Evolutionary conservation across 2,888 invertebrate genomes (phyloP).

Genomic region (Pterostichus niger): DNA sequence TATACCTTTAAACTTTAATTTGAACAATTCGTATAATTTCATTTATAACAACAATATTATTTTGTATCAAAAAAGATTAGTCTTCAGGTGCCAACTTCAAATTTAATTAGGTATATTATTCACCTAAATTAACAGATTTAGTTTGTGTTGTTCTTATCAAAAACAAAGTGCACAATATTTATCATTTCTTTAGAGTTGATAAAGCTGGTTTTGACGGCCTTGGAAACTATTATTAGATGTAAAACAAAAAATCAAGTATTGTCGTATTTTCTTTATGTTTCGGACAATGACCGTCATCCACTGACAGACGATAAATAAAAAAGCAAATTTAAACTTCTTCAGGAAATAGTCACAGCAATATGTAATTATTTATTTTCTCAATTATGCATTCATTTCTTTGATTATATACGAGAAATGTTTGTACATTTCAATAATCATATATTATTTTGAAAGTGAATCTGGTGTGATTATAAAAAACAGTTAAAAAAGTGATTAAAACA

Average conservation of each 20-base stretch:
- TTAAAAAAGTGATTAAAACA: too few species aligned
- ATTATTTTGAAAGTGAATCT: conserved; percentile 14
- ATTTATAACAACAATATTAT: background rate
- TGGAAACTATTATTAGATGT: conserved; percentile 35
- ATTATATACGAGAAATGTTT: conserved; percentile 2
- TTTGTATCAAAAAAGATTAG: too few species aligned
- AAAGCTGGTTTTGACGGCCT: conserved; percentile 29
- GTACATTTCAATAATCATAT: too few species aligned
- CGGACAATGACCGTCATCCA: conserved; percentile 24
- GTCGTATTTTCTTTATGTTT: conserved; percentile 21
- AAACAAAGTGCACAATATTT: conserved; percentile 7
- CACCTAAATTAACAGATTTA: too few species aligned
- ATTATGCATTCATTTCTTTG: background rate
- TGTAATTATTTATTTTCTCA: background rate
- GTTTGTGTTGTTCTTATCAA: too few species aligned
- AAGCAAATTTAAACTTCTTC: too few species aligned
- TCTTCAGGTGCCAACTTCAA: too few species aligned
- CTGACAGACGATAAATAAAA: background rate
- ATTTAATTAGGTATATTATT: too few species aligned
- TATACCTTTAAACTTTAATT: too few species aligned
- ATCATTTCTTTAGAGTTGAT: background rate
- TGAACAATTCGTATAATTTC: too few species aligned
- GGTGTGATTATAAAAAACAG: background rate
- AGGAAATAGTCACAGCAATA: background rate
- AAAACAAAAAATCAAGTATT: conserved; percentile 25